phyloP scores from a whole-genome alignment of 2,888 invertebrate species.

The Drosophila stalkeri region DNA sequence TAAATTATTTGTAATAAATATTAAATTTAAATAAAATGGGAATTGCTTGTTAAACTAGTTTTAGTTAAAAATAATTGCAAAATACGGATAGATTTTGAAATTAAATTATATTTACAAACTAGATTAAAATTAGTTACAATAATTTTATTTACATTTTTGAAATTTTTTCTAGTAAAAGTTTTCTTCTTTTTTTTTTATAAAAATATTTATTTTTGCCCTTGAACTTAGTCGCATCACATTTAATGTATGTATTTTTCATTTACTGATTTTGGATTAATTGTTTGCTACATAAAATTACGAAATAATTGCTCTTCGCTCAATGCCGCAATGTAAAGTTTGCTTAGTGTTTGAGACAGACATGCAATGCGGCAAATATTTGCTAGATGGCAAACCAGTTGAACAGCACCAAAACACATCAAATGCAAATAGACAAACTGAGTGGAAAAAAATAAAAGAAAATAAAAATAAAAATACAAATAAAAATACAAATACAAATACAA shows the following conservation, averaged over 20 bases:
- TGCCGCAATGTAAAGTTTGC: slow-evolving; percentile 31
- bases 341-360: slow-evolving; percentile 19
- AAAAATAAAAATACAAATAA: not conserved
- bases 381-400: slow-evolving; percentile 21
- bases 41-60: not conserved
- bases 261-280: not conserved
- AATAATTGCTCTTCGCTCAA: slow-evolving; percentile 35
- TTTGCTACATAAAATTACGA: slow-evolving; percentile 24
- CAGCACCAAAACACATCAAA: slow-evolving; percentile 21
- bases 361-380: slow-evolving; percentile 42
- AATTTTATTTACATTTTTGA: not conserved
- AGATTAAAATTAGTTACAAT: not conserved
- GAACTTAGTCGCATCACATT: not conserved
- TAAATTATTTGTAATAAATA: too few species aligned
- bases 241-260: not conserved
- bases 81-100: not conserved
- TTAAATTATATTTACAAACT: not conserved
- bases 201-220: not conserved
- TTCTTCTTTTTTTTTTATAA: too few species aligned
- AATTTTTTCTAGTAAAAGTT: not conserved
- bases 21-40: too few species aligned
- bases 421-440: slow-evolving; percentile 16
- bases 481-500: not conserved
- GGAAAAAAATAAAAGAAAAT: not conserved
- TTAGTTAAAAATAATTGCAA: not conserved